Evolutionary conservation across 2,888 invertebrate genomes (phyloP), one percentile per base, ranked within the genome.

Genomic region (Eurytoma californica): DNA sequence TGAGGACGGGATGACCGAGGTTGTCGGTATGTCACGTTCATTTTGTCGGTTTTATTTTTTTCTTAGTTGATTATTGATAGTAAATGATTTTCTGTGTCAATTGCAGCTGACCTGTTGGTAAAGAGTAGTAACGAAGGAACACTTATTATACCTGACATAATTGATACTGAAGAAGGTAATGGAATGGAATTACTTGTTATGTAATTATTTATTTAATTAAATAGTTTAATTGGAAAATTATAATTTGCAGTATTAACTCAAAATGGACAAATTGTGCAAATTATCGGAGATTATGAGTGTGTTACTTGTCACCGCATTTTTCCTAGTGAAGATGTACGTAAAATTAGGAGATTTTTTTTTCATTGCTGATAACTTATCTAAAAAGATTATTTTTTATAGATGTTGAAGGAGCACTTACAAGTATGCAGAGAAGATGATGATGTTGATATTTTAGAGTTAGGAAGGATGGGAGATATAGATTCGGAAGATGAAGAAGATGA

Each of bases 371-470:
- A 3, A 67, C 39, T 39, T 12, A 63, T 69, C 1, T 24, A 69
- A 57, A 67, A 39, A 0, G 47, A 20, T 20, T 63, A 53, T 66
- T 24, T 47, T 75, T 76, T 16, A 57, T 65, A 89, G 89, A 84
- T 87, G 85, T 72, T 89, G 65, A 88, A 87, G 77, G 89, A 89
- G 77, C 89, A 89, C 78, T 83, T 89, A 74, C 86, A 88, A 68
- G 86, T 88, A 47, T 89, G 89, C 65, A 85, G 89, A 84, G 89
- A 89, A 81, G 89, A 89, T 75, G 89, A 89, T 72, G 84, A 86
- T 51, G 82, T 82, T 2, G 85, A 87, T 80, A 82, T 87, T 51
- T 83, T 89, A 28, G 87, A 89, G 55, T 83, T 89, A 58, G 85
- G 85, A 66, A 85, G 85, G 76, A 83, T 87, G 66, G 82, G 83